Conservation (phyloP, 2,888 invertebrate species). For the Aricia artaxerxes region DNA sequence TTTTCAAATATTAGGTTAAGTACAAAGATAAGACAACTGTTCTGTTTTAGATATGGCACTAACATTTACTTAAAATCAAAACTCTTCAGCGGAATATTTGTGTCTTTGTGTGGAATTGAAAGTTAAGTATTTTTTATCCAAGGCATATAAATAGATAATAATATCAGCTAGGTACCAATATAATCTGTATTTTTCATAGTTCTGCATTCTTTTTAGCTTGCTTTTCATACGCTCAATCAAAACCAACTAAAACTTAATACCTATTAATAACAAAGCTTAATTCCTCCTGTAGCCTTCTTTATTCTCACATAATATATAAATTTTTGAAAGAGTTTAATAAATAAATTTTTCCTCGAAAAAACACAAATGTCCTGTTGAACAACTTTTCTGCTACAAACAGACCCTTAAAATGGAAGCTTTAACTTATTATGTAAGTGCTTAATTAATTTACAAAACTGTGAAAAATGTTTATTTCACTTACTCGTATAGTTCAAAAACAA, state of each 20-base stretch:
- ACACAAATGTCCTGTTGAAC: neutral
- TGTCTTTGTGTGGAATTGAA: no score
- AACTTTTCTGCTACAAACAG: neutral
- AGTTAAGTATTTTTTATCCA: no score
- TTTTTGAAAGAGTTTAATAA: neutral
- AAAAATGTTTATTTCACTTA: conserved; percentile 13
- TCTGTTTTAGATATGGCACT: no score
- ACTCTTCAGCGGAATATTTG: no score
- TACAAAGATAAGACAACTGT: no score
- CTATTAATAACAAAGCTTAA: neutral
- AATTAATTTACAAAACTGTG: conserved; percentile 7
- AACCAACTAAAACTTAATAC: neutral
- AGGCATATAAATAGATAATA: no score
- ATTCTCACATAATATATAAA: neutral
- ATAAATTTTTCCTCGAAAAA: neutral
- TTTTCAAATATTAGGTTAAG: no score
- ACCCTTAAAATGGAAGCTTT: neutral
- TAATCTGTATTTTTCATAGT: no score
- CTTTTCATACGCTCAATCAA: no score
- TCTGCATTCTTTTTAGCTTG: neutral
- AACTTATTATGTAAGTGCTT: conserved; percentile 4
- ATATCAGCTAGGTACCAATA: no score
- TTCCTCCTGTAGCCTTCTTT: neutral
- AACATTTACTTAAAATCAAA: no score
- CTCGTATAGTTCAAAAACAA: conserved; percentile 12